A percentile compares a stretch with the other conserved stretches of the same genome.
These are phyloP conservation scores for Sprattus sprattus DNA, from an alignment of 2,113 vertebrate genomes.

Conservation along the genomic window DNA sequence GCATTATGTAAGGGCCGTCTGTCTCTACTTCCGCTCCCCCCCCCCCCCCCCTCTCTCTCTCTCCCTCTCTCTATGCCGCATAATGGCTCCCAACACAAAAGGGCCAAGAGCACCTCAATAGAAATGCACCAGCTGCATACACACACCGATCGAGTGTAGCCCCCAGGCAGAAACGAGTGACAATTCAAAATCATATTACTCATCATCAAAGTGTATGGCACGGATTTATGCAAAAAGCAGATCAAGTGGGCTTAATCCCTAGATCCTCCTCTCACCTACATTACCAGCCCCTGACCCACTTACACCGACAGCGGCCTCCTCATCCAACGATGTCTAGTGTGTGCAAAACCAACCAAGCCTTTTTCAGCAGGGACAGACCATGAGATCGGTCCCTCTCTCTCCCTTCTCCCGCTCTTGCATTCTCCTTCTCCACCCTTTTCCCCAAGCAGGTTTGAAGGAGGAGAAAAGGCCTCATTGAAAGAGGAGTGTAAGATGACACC, in stretches of 20 bases:
- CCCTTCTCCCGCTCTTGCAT: not conserved
- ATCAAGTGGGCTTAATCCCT: conserved; percentile 73
- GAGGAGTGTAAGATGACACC: conserved; percentile 68
- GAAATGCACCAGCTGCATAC: conserved; percentile 26
- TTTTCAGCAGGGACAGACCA: not conserved
- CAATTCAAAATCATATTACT: conserved; percentile 69
- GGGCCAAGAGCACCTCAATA: conserved; percentile 30
- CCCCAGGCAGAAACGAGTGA: conserved; percentile 40
- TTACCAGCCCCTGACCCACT: conserved; percentile 74
- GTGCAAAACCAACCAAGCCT: not conserved
- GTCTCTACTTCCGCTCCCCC: not conserved
- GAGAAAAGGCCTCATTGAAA: conserved; percentile 59
- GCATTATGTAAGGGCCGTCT: conserved; percentile 17
- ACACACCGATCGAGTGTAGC: conserved; percentile 1
- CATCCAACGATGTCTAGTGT: not conserved
- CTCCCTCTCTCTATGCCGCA: not conserved
- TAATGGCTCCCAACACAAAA: conserved; percentile 9
- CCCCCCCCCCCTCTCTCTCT: not conserved
- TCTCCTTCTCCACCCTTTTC: conserved; percentile 40
- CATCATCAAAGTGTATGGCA: conserved; percentile 59
- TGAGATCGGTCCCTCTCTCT: not conserved
- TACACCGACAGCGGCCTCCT: conserved; percentile 48
- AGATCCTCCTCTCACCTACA: conserved; percentile 75
- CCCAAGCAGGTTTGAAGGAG: conserved; percentile 41
- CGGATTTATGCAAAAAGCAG: conserved; percentile 73